These are phyloP conservation scores for Bothrops jararaca DNA, from an alignment of 2,113 vertebrate species.

Conservation along the genomic window DNA sequence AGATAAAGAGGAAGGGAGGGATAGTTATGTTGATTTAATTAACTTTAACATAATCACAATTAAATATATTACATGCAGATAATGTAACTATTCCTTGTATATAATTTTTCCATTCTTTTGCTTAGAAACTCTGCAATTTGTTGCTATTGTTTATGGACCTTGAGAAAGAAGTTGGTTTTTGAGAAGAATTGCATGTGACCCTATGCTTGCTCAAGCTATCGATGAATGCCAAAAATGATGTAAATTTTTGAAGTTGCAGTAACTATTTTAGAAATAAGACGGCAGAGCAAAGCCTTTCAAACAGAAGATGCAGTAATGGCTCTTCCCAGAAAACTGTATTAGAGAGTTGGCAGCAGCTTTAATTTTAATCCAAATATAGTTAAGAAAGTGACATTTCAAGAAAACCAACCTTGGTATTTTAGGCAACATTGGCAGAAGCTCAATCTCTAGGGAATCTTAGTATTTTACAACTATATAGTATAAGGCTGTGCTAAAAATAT, in stretches of 20 bases:
- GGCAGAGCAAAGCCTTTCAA: neutral
- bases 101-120: neutral
- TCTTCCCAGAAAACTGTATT: neutral
- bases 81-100: neutral
- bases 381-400: slow-evolving; percentile 9
- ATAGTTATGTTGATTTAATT: neutral
- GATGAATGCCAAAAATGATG: neutral
- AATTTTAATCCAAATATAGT: slow-evolving; percentile 19
- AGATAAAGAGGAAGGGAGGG: neutral
- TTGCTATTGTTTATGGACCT: neutral
- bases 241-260: neutral
- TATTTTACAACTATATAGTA: neutral
- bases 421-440: neutral
- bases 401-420: neutral
- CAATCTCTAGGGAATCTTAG: neutral
- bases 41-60: neutral
- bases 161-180: neutral
- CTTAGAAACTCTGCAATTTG: neutral
- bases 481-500: neutral
- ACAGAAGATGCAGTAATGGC: neutral
- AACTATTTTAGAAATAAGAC: neutral
- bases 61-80: neutral
- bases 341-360: neutral
- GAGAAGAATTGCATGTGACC: neutral
- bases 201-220: neutral